Evolutionary conservation across 2,797 vertebrate species (phyloP), one percentile per base, ranked within the genome.

Genomic region (Rhadinocentrus ornatus): DNA sequence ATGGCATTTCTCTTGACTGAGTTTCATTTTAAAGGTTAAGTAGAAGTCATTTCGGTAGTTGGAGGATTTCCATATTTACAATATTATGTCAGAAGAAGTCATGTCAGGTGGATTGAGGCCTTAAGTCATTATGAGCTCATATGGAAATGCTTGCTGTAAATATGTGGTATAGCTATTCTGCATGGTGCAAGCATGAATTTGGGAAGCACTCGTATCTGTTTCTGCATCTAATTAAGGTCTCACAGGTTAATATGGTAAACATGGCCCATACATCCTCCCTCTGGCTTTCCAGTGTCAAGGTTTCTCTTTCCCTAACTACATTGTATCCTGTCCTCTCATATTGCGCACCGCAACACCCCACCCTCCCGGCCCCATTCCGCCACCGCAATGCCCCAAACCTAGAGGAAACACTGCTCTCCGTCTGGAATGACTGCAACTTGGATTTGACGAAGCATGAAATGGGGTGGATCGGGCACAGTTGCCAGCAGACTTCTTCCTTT

Each of bases 361-460:
- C 8, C 31, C 6, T 32, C 31, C 31, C 8, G 31, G 8, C 31
- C 31, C 6, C 37, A 12, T 13, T 2, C 12, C 11, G 13, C 37
- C 4, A 39, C 37, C 37, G 12, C 11, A 39, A 39, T 39, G 10
- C 37, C 37, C 13, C 37, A 39, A 39, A 39, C 37, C 37, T 13
- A 13, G 37, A 11, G 37, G 37, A 39, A 39, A 39, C 37, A 39
- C 37, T 39, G 37, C 65, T 60, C 62, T 57, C 77, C 29, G 34
- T 86, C 83, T 91, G 87, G 74, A 90, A 90, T 84, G 78, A 88
- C 78, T 91, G 89, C 76, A 86, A 91, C 86, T 74, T 63, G 71
- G 78, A 91, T 71, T 84, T 85, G 92, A 90, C 91, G 90, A 91
- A 91, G 88, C 92, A 91, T 93, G 91, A 93, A 92, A 85, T 92